phyloP scores from a whole-genome alignment of 2,888 invertebrate species.

The Nesidiocoris tenuis region DNA sequence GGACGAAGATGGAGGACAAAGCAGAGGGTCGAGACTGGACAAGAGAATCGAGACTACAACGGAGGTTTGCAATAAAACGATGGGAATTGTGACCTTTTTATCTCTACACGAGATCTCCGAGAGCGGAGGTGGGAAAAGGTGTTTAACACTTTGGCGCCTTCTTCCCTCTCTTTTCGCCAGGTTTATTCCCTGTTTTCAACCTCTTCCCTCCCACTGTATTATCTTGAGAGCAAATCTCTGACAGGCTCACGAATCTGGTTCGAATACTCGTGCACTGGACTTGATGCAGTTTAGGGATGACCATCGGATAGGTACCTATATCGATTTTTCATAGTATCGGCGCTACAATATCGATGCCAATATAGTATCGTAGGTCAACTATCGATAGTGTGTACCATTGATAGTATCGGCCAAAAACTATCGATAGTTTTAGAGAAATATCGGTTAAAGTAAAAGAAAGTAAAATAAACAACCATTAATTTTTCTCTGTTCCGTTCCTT shows the following conservation, averaged over 20 bases:
- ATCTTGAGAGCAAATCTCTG: conserved; percentile 32
- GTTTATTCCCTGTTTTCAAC: not conserved
- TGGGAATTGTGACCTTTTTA: conserved; percentile 39
- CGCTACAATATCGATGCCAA: too few species aligned
- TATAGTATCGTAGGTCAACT: too few species aligned
- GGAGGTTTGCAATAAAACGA: conserved; percentile 18
- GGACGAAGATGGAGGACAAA: not conserved
- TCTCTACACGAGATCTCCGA: conserved; percentile 25
- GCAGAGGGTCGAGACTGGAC: not conserved
- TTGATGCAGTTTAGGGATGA: not conserved
- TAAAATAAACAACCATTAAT: too few species aligned
- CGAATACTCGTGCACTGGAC: not conserved
- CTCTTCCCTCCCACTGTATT: conserved; percentile 13
- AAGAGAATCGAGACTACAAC: not conserved
- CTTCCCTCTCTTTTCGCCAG: not conserved
- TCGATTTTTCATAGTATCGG: too few species aligned
- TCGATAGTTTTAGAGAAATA: too few species aligned
- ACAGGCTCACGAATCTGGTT: conserved; percentile 31
- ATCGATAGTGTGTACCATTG: too few species aligned
- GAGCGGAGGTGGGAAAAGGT: not conserved
- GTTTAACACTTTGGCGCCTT: conserved; percentile 36
- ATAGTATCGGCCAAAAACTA: too few species aligned
- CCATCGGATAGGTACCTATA: too few species aligned
- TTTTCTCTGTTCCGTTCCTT: too few species aligned
- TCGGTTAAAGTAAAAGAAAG: too few species aligned